Base-by-base conservation (phyloP, 2,113 vertebrate species). In the Indicator maculatus region DNA sequence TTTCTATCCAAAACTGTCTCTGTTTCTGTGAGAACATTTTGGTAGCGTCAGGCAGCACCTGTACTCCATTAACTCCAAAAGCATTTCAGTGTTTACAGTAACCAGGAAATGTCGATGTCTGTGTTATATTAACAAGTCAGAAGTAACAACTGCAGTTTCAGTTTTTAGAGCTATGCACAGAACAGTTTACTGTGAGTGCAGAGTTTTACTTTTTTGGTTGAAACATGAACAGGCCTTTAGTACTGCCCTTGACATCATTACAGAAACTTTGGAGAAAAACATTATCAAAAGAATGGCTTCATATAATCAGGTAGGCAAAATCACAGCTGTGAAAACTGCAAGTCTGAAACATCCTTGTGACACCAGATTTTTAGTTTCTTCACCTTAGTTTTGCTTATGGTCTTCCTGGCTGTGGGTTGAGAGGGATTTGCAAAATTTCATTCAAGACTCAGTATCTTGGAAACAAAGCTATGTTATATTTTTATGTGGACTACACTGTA, bases 31-130 rank as follows among this genome's bases (percentile, higher is more conserved):
- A 97, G 98, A 98, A 98, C 97, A 86, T 97, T 98, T 98, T 98
- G 95, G 96, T 96, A 96, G 95, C 92, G 69, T 90, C 96, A 86
- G 95, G 93, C 92, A 93, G 81, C 98, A 98, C 97, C 98, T 98
- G 98, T 98, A 97, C 97, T 97, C 96, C 93, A 98, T 98, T 98
- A 98, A 95, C 93, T 96, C 93, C 94, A 92, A 96, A 97, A 96
- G 98, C 94, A 97, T 98, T 97, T 97, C 97, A 98, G 97, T 97
- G 97, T 96, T 97, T 96, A 96, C 88, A 96, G 92, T 95, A 96
- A 95, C 93, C 96, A 97, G 97, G 95, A 97, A 97, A 96, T 97
- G 96, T 95, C 75, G 7, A 93, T 84, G 96, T 86, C 95, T 96
- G 96, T 90, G 90, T 95, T 97, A 83, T 89, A 97, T 97, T 97